Evolutionary conservation across 1,140 invertebrate species (phyloP).

Genomic region (Himalopsyche phryganea): DNA sequence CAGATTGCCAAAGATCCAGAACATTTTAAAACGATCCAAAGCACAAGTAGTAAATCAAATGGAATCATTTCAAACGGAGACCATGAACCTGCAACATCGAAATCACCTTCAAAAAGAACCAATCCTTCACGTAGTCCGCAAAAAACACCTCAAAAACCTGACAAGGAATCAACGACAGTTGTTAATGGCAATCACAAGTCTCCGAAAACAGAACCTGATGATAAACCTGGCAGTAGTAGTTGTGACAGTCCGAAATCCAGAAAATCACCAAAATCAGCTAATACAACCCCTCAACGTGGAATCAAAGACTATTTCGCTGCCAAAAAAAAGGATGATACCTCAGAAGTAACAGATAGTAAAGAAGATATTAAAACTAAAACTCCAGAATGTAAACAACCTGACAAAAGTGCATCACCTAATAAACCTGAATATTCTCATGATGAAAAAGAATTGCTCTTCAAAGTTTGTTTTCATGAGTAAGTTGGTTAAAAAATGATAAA

Average conservation of each 20-base stretch:
- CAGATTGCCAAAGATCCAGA: conserved; percentile 38
- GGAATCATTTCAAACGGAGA: not conserved
- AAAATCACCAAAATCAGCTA: conserved; percentile 3
- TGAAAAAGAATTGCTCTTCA: conserved; percentile 44
- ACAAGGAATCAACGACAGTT: not conserved
- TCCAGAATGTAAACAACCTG: not conserved
- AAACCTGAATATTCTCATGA: not conserved
- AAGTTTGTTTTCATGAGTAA: conserved; percentile 48
- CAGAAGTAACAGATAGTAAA: not conserved
- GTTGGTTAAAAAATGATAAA: too few species aligned
- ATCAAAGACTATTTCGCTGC: conserved; percentile 25
- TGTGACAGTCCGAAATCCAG: conserved; percentile 1
- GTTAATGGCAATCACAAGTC: too few species aligned
- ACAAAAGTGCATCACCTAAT: not conserved
- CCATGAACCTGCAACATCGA: not conserved
- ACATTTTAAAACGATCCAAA: not conserved
- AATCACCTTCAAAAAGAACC: conserved; percentile 5
- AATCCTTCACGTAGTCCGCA: not conserved
- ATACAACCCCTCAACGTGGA: conserved; percentile 12
- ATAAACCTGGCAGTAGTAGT: not conserved
- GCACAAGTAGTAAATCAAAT: conserved; percentile 5
- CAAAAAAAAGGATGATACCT: not conserved
- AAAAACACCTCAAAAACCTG: not conserved
- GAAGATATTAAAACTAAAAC: not conserved
- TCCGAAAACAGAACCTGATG: conserved; percentile 4